Percentiles rank a stretch among this genome's conserved stretches.
These are phyloP conservation scores for Orthosia gracilis DNA, from an alignment of 2,888 invertebrate genomes.

Conservation along the genomic window DNA sequence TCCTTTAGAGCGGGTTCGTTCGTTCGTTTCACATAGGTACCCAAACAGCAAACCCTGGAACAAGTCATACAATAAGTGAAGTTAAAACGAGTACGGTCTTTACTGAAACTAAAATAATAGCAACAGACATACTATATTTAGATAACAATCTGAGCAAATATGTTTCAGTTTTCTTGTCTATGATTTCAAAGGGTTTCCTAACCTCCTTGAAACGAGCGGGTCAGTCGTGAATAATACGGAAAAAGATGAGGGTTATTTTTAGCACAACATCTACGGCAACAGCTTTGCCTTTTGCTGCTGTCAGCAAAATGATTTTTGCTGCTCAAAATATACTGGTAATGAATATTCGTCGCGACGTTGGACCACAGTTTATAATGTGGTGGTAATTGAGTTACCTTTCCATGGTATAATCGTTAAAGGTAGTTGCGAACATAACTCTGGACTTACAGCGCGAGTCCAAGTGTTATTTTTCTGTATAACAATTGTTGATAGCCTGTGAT, in stretches of 20 bases:
- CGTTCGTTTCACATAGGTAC: too few relatives aligned
- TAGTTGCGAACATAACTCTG: slow-evolving; percentile 19
- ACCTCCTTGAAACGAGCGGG: not conserved
- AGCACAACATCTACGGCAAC: too few relatives aligned
- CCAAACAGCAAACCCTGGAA: too few relatives aligned
- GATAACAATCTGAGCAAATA: too few relatives aligned
- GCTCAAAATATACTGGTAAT: slow-evolving; percentile 72
- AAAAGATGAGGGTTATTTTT: not conserved
- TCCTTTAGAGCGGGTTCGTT: too few relatives aligned
- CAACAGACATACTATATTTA: too few relatives aligned
- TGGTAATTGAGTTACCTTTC: slow-evolving; percentile 77
- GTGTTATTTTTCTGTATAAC: slow-evolving; percentile 16
- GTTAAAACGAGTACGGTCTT: too few relatives aligned
- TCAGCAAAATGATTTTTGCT: slow-evolving; percentile 67
- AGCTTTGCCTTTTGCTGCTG: slow-evolving; percentile 47
- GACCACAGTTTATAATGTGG: slow-evolving; percentile 62
- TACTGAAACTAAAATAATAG: too few relatives aligned
- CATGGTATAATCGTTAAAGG: slow-evolving; percentile 72
- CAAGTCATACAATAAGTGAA: too few relatives aligned
- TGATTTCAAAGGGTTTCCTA: not conserved
- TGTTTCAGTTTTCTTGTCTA: too few relatives aligned
- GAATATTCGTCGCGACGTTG: slow-evolving; percentile 78
- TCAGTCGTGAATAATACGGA: not conserved
- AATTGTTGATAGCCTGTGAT: not conserved
- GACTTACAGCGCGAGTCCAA: slow-evolving; percentile 1